Evolutionary conservation across 2,113 vertebrate species (phyloP), one percentile per base, ranked within the genome.

Genomic region (Hydropotes inermis): DNA sequence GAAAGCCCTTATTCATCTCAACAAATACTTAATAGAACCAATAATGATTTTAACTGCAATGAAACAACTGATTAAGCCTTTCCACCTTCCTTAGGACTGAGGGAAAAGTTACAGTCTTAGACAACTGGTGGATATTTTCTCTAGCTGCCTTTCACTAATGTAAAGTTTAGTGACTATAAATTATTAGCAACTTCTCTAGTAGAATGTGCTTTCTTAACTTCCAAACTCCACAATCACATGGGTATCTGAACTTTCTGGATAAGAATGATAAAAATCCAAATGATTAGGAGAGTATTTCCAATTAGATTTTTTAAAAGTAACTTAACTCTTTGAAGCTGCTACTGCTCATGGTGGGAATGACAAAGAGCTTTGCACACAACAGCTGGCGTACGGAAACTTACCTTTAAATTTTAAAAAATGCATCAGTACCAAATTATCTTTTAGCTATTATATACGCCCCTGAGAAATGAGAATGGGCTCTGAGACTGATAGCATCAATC

Each of bases 21-120:
- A 92, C 57, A 97, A 79, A 85, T 95, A 96, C 90, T 95, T 90
- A 85, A 58, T 83, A n/a, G 91, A 90, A 76, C 47, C 47, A 92
- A 85, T 19, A 60, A 45, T 55, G 70, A 95, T 83, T 95, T 94
- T 84, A 92, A 92, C 10, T 82, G 86, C 36, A 92, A 21, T 86
- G 54, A 64, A 89, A 93, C 30, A 19, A 60, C 9, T 52, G 43
- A 97, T 82, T 87, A 60, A 82, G 89, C 23, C 50, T 67, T 95
- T 84, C 47, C 78, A 87, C 21, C 33, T 95, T 93, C 79, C 50
- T 97, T 84, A 96, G 45, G 28, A 92, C 93, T 83, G 84, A 96
- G 45, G 55, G 95, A n/a, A 67, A 85, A 84, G 30, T 84, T 57
- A 64, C 16, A 36, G 36, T 87, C 60, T 95, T 47, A 67, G 52